Percentiles rank a stretch among this genome's conserved stretches.
These are phyloP conservation scores for Hyppa rectilinea DNA, from an alignment of 2,888 invertebrate species.

Conservation along the genomic window DNA sequence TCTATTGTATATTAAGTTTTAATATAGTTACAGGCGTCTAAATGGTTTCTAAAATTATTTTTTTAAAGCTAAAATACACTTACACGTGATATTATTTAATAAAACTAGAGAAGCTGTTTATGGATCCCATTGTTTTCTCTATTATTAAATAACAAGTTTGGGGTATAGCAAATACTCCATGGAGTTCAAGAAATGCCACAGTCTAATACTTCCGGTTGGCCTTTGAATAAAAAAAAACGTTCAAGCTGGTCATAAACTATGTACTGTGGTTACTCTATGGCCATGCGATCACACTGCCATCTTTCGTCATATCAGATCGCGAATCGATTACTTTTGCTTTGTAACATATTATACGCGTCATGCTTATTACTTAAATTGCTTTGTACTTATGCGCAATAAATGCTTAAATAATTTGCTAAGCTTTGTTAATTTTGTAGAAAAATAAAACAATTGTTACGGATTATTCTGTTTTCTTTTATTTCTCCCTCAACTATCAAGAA, in stretches of 20 bases:
- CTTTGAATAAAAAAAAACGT: neutral
- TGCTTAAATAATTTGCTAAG: conserved; percentile 61
- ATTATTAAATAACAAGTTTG: conserved; percentile 8
- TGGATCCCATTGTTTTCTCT: neutral
- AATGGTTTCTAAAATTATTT: conserved; percentile 44
- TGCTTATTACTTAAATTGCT: conserved; percentile 64
- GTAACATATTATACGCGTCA: conserved; percentile 41
- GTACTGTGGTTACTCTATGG: neutral
- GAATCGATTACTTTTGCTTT: conserved; percentile 39
- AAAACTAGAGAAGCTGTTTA: conserved; percentile 3
- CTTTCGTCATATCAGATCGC: conserved; percentile 36
- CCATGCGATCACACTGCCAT: conserved; percentile 43
- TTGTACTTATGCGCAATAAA: conserved; percentile 65
- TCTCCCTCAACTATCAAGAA: neutral
- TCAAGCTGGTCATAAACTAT: neutral
- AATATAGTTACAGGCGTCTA: neutral
- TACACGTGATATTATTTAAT: conserved; percentile 20
- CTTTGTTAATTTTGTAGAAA: conserved; percentile 45
- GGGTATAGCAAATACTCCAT: neutral
- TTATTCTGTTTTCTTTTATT: conserved; percentile 49
- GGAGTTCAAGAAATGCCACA: conserved; percentile 7
- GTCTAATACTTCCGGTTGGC: neutral
- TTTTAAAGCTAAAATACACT: conserved; percentile 7
- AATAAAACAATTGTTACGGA: conserved; percentile 64
- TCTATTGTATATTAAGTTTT: conserved; percentile 9